Base-by-base conservation (phyloP, 35 echinoderm and acorn worm genomes). In the Acanthaster planci region DNA sequence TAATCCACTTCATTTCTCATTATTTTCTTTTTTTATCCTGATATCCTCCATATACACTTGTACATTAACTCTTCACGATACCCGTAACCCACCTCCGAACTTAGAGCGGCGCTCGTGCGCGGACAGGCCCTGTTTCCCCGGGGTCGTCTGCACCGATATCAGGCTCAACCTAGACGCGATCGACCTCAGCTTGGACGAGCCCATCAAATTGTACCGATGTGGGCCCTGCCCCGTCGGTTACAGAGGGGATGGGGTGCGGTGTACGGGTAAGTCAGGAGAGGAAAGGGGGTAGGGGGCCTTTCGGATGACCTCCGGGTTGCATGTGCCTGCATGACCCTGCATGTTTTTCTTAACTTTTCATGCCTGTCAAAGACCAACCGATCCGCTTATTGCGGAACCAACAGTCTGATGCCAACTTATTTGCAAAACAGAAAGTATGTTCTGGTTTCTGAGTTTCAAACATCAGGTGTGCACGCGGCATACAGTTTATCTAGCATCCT, bases 91-190 rank as follows among this genome's bases (percentile, higher is more conserved):
- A 72, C 64, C 30, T 31, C 64, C 64, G 9, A 72, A 72, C 64
- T 14, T 38, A 83, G 81, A 54, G 34, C 51, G 38, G 7, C 53
- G 40, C 27, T 56, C 81, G 4, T 83, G 81, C 37, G 51, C 54
- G 14, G 81, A 83, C 54, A 83, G 81, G 19, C 81, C 81, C 35
- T 57, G 81, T 37, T 83, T 83, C 35, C 81, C 51, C 34, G 81
- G 52, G 18, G 81, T 83, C 22, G 55, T 38, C 8, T 83, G 81
- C 32, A 59, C 34, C 27, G 56, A 83, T 37, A 83, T 57, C 26
- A 38, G 53, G 51, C 81, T 83, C 16, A 57, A 57, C 19, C 52
- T 83, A 21, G 54, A 64, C 56, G 5, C 10, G 14, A 36, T 60
- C 21, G 54, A 83, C 23, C 44, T 83, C 10, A 35, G 1, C 9